These are phyloP conservation scores for Rallus crepitans DNA, from an alignment of 2,797 vertebrate genomes.

Conservation along the genomic window DNA sequence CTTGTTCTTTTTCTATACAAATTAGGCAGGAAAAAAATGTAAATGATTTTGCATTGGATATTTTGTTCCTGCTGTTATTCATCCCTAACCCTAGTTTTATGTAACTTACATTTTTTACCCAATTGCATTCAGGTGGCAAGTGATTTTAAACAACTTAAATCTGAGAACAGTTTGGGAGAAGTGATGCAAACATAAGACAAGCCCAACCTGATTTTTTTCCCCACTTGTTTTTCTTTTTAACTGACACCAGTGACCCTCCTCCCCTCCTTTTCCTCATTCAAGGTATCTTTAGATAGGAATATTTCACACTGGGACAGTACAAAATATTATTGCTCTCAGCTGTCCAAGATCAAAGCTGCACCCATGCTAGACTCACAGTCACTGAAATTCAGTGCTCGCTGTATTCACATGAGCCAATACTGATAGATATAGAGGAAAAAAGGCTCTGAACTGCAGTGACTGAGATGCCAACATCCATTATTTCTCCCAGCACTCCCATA, in stretches of 20 bases:
- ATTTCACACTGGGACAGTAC: background rate
- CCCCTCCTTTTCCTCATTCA: background rate
- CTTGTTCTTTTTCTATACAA: background rate
- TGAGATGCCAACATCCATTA: background rate
- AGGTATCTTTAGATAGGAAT: background rate
- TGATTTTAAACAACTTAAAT: background rate
- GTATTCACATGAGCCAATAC: background rate
- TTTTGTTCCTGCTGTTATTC: background rate
- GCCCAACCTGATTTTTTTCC: rapidly evolving
- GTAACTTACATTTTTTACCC: background rate
- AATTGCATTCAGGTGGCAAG: background rate
- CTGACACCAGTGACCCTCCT: background rate
- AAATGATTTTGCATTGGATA: background rate
- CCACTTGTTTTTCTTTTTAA: background rate
- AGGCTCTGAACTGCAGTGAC: background rate
- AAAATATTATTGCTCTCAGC: background rate
- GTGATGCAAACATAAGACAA: background rate
- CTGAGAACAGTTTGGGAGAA: background rate
- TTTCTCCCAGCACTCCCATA: background rate
- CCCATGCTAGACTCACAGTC: too few relatives aligned
- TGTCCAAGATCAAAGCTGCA: background rate
- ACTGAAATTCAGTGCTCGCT: background rate
- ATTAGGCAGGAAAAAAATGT: background rate
- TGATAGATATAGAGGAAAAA: background rate
- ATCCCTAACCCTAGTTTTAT: background rate